These are phyloP conservation scores for Petromus typicus DNA, from an alignment of 2,113 vertebrate genomes.

Conservation along the genomic window DNA sequence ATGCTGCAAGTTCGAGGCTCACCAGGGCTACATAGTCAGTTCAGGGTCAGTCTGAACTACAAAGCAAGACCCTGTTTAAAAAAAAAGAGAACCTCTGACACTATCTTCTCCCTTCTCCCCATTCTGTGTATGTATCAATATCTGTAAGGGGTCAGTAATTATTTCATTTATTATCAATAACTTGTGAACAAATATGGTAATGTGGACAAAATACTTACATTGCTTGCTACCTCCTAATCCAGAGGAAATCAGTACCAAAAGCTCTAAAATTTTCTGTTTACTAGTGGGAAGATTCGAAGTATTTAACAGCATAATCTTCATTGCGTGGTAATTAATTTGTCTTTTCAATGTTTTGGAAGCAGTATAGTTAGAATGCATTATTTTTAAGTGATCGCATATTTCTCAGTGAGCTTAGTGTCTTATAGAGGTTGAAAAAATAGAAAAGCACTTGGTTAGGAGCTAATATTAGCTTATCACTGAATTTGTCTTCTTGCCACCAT, in stretches of 20 bases:
- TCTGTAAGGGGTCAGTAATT: constrained; percentile 1
- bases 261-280: constrained; percentile 31
- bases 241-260: constrained; percentile 42
- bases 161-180: constrained; percentile 47
- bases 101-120: neutral
- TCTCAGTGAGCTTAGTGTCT: constrained; percentile 55
- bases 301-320: constrained; percentile 54
- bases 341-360: constrained; percentile 60
- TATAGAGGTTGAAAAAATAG: constrained; percentile 44
- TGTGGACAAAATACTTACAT: neutral
- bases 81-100: constrained; percentile 18
- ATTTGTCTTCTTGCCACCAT: constrained; percentile 79
- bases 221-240: constrained; percentile 35
- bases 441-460: constrained; percentile 54
- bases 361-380: constrained; percentile 47
- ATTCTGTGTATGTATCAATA: neutral
- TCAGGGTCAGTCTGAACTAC: too few relatives aligned
- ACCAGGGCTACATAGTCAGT: too few relatives aligned
- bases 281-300: constrained; percentile 48
- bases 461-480: constrained; percentile 57
- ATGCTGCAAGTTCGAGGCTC: too few relatives aligned
- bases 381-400: constrained; percentile 51
- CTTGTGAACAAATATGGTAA: neutral
- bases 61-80: too few relatives aligned
- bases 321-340: constrained; percentile 25